A percentile compares a stretch with the other conserved stretches of the same genome.
Conservation (phyloP, 2,797 vertebrate genomes). For the Rhincodon typus region DNA sequence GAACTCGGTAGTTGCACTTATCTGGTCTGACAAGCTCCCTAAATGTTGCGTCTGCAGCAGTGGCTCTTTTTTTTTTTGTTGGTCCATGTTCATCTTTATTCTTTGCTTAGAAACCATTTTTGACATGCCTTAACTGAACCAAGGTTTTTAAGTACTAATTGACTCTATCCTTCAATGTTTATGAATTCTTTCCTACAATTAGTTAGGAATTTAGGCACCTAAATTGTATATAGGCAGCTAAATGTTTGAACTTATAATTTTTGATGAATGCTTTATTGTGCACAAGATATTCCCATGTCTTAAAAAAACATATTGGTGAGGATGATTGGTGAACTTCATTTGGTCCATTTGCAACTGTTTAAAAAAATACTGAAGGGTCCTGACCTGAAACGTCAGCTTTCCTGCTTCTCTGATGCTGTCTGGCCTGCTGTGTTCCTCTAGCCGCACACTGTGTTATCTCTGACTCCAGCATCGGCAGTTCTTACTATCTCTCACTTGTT, state of each 20-base stretch:
- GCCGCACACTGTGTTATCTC: too few species aligned
- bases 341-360: not conserved
- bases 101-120: not conserved
- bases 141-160: not conserved
- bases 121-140: not conserved
- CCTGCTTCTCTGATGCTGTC: too few species aligned
- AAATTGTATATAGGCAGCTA: not conserved
- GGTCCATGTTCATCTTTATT: not conserved
- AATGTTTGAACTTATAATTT: not conserved
- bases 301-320: not conserved
- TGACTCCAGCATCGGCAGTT: too few species aligned
- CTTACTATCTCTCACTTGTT: not conserved
- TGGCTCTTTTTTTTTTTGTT: not conserved
- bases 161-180: not conserved
- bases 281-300: not conserved
- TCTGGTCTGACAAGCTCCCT: not conserved
- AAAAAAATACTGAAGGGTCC: not conserved
- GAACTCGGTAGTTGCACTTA: not conserved
- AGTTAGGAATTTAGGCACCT: not conserved
- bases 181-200: not conserved
- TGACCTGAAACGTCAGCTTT: too few species aligned
- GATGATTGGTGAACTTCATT: not conserved
- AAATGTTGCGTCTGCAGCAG: not conserved
- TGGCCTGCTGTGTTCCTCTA: too few species aligned
- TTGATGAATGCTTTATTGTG: not conserved